Evolutionary conservation across 1,140 invertebrate species (phyloP).

Genomic region (Aculops lycopersici): DNA sequence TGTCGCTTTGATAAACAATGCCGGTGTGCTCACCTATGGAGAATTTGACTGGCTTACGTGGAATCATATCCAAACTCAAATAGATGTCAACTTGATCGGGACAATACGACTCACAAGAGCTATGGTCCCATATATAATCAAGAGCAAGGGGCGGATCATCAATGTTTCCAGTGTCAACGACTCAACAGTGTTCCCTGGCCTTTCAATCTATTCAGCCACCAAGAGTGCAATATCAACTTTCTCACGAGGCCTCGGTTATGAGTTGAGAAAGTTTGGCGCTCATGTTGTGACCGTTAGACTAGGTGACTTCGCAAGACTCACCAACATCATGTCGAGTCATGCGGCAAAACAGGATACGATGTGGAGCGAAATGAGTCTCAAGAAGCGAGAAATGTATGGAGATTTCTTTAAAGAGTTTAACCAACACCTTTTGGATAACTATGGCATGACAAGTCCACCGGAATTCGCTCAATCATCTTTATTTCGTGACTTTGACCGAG

Average conservation of each 20-base stretch:
- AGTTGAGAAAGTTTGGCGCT: slow-evolving; percentile 16
- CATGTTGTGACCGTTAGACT: slow-evolving; percentile 16
- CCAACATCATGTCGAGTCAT: slow-evolving; percentile 12
- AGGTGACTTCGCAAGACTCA: slow-evolving; percentile 16
- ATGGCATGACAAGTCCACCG: slow-evolving; percentile 7
- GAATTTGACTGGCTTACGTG: slow-evolving; percentile 58
- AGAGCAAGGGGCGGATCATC: slow-evolving; percentile 33
- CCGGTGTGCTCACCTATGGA: slow-evolving; percentile 53
- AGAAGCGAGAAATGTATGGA: slow-evolving; percentile 9
- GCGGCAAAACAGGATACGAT: slow-evolving; percentile 6
- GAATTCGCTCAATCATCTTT: slow-evolving; percentile 6
- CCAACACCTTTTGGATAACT: slow-evolving; percentile 5
- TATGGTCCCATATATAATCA: slow-evolving; percentile 34
- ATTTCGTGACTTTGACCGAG: slow-evolving; percentile 8
- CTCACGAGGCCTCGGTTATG: slow-evolving; percentile 14
- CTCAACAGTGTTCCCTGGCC: slow-evolving; percentile 28
- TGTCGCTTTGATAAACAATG: slow-evolving; percentile 46
- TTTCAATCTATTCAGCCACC: slow-evolving; percentile 37
- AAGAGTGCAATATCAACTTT: slow-evolving; percentile 33
- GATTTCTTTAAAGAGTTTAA: slow-evolving; percentile 12
- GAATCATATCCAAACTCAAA: slow-evolving; percentile 28
- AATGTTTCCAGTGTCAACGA: slow-evolving; percentile 49
- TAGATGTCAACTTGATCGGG: slow-evolving; percentile 53
- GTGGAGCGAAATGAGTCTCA: slow-evolving; percentile 11
- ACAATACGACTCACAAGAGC: slow-evolving; percentile 35